Base-by-base conservation (phyloP, 2,113 vertebrate genomes). In the Tylochromis polylepis region DNA sequence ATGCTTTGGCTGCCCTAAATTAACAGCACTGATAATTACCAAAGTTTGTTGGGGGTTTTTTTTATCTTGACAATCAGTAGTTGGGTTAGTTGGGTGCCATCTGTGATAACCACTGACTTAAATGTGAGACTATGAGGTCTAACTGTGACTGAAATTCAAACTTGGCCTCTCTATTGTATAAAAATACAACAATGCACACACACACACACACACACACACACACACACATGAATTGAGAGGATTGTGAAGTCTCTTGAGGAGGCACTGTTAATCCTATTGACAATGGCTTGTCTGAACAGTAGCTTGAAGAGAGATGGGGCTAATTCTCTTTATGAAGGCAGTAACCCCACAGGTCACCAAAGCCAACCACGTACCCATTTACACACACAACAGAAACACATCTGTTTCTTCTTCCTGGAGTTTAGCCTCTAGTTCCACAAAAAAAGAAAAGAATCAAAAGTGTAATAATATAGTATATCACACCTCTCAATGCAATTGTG, bases 241-340 rank as follows among this genome's bases (percentile, higher is more conserved):
- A 86, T 75, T 85, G 81, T 65, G 79, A 84, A 65, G 87, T 90
- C 91, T 93, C 88, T 72, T 59, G 86, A 88, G 88, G 79, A 83
- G 46, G 31, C 22, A 57, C 36, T 79, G 84, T 81, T 92, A 93
- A 92, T 93, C 88, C 91, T 91, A 85, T 90, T 91, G 92, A 90
- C 92, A 81, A 72, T 65, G 59, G 41, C 81, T 88, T 88, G 89
- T 91, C 88, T 89, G 89, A 87, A 92, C 86, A 81, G 75, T 77
- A 77, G 88, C 89, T 91, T 78, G 81, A 87, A 88, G 91, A 93
- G 88, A 92, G 83, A 90, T 87, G 86, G 81, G 55, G 79, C 87
- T 94, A 91, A 95, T 93, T 93, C 83, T 87, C 78, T 91, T 88
- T 84, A 89, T 90, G 84, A 81, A 55, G 79, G 85, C 81, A 87